A percentile compares a stretch with the other conserved stretches of the same genome.
These are phyloP conservation scores for Stenopsyche tienmushanensis DNA, from an alignment of 1,140 invertebrate species.

Conservation along the genomic window DNA sequence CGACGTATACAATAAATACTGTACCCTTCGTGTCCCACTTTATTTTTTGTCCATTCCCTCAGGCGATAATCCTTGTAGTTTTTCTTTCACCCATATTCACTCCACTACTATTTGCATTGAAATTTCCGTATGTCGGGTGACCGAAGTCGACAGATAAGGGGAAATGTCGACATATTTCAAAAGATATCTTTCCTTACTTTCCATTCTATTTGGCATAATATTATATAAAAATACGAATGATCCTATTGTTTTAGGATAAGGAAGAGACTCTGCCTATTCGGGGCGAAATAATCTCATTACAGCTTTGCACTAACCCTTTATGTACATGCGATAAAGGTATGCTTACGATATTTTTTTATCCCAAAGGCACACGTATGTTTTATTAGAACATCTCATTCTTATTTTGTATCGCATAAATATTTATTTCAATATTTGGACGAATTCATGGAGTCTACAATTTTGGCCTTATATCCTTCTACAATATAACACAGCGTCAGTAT, in stretches of 20 bases:
- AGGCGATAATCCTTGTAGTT: slow-evolving; percentile 1
- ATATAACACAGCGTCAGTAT: no score
- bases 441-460: no score
- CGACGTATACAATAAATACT: background rate
- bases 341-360: background rate
- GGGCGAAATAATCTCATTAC: background rate
- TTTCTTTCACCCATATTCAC: background rate
- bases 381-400: no score
- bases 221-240: slow-evolving; percentile 3
- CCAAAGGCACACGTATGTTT: no score
- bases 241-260: slow-evolving; percentile 5
- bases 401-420: no score
- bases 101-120: background rate
- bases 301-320: background rate
- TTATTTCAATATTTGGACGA: no score
- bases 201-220: background rate
- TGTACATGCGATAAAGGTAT: background rate
- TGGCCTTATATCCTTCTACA: no score
- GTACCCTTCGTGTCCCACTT: background rate
- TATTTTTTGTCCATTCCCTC: slow-evolving; percentile 3
- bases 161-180: slow-evolving; percentile 9
- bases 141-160: background rate
- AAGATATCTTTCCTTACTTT: background rate
- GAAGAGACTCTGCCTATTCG: background rate
- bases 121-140: slow-evolving; percentile 8